A percentile compares a stretch with the other conserved stretches of the same genome.
Evolutionary conservation across 2,888 invertebrate genomes (phyloP).

Genomic region (Melikaiella ostensackeni): DNA sequence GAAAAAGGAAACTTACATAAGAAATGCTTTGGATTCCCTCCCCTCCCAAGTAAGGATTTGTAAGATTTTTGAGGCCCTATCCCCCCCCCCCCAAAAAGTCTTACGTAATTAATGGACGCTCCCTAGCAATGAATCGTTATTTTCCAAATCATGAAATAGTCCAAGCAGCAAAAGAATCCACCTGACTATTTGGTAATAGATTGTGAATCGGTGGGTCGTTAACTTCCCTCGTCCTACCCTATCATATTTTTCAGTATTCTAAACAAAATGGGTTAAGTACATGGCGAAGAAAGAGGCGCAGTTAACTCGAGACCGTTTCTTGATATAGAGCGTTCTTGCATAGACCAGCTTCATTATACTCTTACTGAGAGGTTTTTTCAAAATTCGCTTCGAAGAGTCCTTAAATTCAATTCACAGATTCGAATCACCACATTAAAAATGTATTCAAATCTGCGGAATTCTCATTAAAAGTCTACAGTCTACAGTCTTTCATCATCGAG

Average conservation of each 20-base stretch:
- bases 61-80: too few relatives aligned
- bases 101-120: too few relatives aligned
- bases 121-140: too few relatives aligned
- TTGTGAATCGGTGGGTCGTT: constrained; percentile 19
- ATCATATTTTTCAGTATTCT: constrained; percentile 35
- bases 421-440: too few relatives aligned
- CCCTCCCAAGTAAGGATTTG: too few relatives aligned
- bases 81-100: too few relatives aligned
- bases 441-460: too few relatives aligned
- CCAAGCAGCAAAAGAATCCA: neutral
- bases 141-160: too few relatives aligned
- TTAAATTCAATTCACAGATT: neutral
- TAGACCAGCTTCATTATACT: constrained; percentile 44
- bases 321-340: constrained; percentile 43
- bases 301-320: constrained; percentile 47
- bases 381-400: neutral
- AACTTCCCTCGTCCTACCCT: neutral
- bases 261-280: constrained; percentile 35
- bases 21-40: too few relatives aligned
- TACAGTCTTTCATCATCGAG: too few relatives aligned
- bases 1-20: too few relatives aligned
- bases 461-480: too few relatives aligned
- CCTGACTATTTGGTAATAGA: constrained; percentile 11
- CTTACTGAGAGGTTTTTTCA: neutral
- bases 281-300: constrained; percentile 15